Percentiles rank a stretch among this genome's conserved stretches.
Conservation (phyloP, 2,888 invertebrate species). For the Trichacis sp. region DNA sequence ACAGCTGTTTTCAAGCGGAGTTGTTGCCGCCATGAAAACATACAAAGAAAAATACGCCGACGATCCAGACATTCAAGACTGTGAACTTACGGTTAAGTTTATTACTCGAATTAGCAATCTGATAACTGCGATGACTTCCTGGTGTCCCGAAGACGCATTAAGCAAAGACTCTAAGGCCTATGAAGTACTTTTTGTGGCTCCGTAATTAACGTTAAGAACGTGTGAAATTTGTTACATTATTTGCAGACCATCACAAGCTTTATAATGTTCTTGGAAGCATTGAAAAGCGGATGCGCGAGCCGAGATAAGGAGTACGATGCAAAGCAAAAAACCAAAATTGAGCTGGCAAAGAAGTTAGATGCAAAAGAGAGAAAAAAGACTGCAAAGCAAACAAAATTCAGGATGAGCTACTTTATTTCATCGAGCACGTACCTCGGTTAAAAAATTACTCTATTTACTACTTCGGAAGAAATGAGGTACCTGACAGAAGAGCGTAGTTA, state of each 20-base stretch:
- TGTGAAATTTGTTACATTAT: neutral
- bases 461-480: neutral
- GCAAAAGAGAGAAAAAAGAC: neutral
- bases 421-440: too few relatives aligned
- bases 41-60: too few relatives aligned
- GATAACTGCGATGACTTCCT: constrained; percentile 10
- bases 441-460: neutral
- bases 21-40: too few relatives aligned
- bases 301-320: too few relatives aligned
- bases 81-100: constrained; percentile 1
- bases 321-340: too few relatives aligned
- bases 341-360: too few relatives aligned
- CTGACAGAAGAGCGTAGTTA: neutral
- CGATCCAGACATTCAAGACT: neutral
- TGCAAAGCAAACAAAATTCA: neutral
- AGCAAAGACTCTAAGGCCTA: too few relatives aligned
- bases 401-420: too few relatives aligned
- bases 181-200: neutral
- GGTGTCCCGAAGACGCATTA: constrained; percentile 2
- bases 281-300: too few relatives aligned
- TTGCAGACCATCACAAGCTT: too few relatives aligned
- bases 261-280: too few relatives aligned
- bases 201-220: neutral
- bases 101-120: neutral
- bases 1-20: too few relatives aligned